These are phyloP conservation scores for Syrista parreyssii DNA, from an alignment of 2,888 invertebrate species.

Conservation along the genomic window DNA sequence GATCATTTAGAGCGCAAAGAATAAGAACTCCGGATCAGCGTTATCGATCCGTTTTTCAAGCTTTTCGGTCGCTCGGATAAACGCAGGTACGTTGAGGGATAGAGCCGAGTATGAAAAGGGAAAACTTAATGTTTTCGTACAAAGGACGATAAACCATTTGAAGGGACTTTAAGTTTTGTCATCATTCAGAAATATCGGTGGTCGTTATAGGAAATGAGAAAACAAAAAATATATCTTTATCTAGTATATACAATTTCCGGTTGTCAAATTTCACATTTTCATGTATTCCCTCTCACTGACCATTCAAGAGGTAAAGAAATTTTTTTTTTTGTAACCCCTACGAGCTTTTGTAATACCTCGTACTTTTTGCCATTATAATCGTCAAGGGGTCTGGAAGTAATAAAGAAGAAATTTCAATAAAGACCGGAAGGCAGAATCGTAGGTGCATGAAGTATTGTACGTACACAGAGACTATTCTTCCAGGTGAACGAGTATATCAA, in stretches of 20 bases:
- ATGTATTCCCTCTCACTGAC: background rate
- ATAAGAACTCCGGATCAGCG: background rate
- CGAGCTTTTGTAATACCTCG: background rate
- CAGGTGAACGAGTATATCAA: background rate
- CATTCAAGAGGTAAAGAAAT: background rate
- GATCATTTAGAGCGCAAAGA: background rate
- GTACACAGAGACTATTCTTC: background rate
- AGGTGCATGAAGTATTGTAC: background rate
- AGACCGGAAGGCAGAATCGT: background rate
- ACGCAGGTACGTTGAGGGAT: background rate
- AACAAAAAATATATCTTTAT: background rate
- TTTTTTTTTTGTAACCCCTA: background rate
- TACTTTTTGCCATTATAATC: background rate
- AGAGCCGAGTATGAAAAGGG: background rate
- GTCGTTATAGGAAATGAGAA: background rate
- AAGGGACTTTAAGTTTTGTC: background rate
- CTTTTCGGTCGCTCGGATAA: background rate
- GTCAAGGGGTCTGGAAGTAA: background rate
- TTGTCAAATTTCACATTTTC: background rate
- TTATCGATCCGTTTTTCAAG: background rate
- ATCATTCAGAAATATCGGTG: background rate
- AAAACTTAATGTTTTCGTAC: background rate
- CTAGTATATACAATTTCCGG: background rate
- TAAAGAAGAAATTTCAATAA: background rate
- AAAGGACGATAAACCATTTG: background rate